Conservation (phyloP, 2,888 invertebrate species). For the Heliothis peltigera region DNA sequence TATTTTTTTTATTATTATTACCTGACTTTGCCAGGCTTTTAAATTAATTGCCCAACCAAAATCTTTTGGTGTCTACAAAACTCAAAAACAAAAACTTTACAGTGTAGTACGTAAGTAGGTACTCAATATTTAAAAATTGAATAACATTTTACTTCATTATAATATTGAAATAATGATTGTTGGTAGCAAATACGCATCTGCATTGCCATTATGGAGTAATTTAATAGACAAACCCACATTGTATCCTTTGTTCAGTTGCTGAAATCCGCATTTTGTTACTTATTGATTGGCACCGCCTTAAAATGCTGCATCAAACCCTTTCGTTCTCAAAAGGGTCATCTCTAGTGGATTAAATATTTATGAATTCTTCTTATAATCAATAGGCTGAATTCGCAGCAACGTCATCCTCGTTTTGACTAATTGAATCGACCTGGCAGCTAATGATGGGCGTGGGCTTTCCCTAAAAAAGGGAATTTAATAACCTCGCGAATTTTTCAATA, state of each 20-base stretch:
- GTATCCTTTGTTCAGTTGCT: conserved; percentile 15
- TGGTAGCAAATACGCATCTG: no score
- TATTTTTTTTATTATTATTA: no score
- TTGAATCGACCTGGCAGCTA: conserved; percentile 10
- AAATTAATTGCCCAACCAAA: no score
- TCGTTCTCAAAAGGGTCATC: not conserved
- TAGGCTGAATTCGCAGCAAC: conserved; percentile 1
- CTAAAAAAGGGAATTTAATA: not conserved
- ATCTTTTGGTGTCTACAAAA: no score
- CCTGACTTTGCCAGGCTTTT: no score
- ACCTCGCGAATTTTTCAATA: not conserved
- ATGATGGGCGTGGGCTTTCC: conserved; percentile 14
- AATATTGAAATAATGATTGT: no score
- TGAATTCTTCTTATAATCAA: not conserved
- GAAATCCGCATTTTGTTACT: not conserved
- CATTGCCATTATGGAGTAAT: no score
- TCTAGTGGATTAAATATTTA: not conserved
- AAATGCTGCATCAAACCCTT: conserved; percentile 20
- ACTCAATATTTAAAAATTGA: no score
- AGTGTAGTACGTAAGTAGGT: no score
- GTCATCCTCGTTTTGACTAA: conserved; percentile 21
- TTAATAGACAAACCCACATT: not conserved
- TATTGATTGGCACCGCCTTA: conserved; percentile 9
- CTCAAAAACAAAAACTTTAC: no score
- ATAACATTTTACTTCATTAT: no score